phyloP scores from a whole-genome alignment of 2,113 vertebrate genomes.

The Damaliscus lunatus region DNA sequence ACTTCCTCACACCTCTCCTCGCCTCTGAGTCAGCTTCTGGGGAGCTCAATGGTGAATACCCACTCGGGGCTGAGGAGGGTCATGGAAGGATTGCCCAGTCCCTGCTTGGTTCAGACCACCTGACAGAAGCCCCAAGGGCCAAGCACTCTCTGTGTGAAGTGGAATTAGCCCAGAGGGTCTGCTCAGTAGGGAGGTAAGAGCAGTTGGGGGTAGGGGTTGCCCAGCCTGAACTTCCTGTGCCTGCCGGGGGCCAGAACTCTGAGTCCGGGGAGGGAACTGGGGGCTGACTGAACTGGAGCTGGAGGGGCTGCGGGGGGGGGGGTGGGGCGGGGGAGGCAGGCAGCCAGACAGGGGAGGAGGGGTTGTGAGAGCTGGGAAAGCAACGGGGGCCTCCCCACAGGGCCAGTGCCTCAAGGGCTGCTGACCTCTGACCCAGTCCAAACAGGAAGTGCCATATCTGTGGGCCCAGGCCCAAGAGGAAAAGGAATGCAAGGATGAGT shows the following conservation, averaged over 20 bases:
- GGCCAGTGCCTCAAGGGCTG: conserved; percentile 40
- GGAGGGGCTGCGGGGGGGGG: neutral
- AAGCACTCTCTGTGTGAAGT: neutral
- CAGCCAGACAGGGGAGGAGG: neutral
- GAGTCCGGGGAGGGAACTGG: neutral
- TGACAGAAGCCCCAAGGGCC: neutral
- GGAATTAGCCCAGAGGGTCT: neutral
- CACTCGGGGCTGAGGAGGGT: neutral
- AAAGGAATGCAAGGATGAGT: conserved; percentile 66
- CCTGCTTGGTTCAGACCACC: neutral
- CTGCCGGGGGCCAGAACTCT: neutral
- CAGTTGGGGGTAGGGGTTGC: neutral
- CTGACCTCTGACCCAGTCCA: conserved; percentile 68
- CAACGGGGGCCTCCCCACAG: neutral
- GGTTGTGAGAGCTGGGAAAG: conserved; percentile 74
- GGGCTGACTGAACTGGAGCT: neutral
- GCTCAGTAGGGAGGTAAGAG: neutral
- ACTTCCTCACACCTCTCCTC: neutral
- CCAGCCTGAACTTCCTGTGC: neutral
- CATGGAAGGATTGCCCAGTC: neutral
- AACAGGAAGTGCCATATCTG: conserved; percentile 75
- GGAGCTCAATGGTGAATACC: neutral
- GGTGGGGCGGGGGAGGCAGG: neutral
- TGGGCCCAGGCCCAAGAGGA: conserved; percentile 27
- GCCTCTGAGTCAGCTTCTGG: neutral